phyloP scores from a whole-genome alignment of 2,113 vertebrate genomes.

The Pomatostomus ruficeps region DNA sequence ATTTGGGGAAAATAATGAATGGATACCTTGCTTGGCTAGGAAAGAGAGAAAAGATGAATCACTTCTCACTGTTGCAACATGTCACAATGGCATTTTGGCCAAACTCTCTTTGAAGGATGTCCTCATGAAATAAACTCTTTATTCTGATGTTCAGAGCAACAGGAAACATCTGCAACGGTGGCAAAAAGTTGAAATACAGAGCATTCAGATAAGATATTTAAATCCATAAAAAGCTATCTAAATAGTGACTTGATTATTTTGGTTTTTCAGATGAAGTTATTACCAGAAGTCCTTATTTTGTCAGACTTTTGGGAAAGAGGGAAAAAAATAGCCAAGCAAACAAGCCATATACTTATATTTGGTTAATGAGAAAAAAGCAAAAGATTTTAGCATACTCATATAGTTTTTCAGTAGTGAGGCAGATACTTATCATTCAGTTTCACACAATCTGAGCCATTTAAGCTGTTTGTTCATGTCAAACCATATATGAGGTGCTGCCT shows the following conservation, averaged over 20 bases:
- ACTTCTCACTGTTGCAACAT: not conserved
- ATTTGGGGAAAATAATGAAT: conserved; percentile 47
- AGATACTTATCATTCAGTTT: not conserved
- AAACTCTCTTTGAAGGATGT: conserved; percentile 28
- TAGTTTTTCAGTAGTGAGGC: not conserved
- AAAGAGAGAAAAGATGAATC: conserved; percentile 41
- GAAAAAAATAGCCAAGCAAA: not conserved
- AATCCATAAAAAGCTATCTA: not conserved
- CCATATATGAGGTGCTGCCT: not conserved
- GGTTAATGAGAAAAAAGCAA: not conserved
- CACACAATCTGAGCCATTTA: not conserved
- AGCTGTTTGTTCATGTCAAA: not conserved
- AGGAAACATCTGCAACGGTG: not conserved
- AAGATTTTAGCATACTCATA: not conserved
- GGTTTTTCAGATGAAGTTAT: not conserved
- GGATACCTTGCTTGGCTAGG: conserved; percentile 21
- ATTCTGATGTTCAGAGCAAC: not conserved
- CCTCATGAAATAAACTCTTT: not conserved
- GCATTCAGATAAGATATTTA: not conserved
- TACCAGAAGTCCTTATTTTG: not conserved
- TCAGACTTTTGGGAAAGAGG: not conserved
- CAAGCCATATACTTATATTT: not conserved
- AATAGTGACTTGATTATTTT: not conserved
- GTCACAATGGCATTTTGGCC: conserved; percentile 6
- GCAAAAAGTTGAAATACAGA: not conserved